Percentiles rank a stretch among this genome's conserved stretches.
Conservation (phyloP, 2,888 invertebrate genomes). For the Drosophila subsilvestris region DNA sequence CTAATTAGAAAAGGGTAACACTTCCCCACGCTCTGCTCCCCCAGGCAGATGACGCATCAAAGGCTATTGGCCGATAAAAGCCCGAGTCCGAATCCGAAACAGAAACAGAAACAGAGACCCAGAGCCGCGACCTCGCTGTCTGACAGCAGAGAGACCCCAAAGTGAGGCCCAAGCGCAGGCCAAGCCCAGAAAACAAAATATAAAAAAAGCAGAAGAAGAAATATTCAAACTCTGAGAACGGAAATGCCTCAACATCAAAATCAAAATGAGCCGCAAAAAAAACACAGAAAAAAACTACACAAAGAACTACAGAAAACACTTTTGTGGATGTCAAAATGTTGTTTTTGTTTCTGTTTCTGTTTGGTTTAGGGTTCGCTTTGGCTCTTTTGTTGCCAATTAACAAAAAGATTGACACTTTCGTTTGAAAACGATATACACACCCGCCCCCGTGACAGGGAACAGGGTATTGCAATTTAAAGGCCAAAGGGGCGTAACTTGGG, state of each 20-base stretch:
- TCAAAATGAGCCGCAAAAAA: conserved; percentile 45
- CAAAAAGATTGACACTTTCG: conserved; percentile 77
- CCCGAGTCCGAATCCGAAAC: conserved; percentile 19
- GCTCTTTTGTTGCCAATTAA: conserved; percentile 71
- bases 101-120: conserved; percentile 12
- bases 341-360: conserved; percentile 20
- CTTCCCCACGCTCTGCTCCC: conserved; percentile 18
- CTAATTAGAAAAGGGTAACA: conserved; percentile 57
- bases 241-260: conserved; percentile 62
- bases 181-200: conserved; percentile 57
- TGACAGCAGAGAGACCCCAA: conserved; percentile 11
- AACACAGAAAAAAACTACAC: conserved; percentile 7
- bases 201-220: conserved; percentile 13
- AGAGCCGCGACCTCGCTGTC: conserved; percentile 2
- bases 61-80: conserved; percentile 73
- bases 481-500: conserved; percentile 8
- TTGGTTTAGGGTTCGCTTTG: conserved; percentile 3
- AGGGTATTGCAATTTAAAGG: conserved; percentile 67
- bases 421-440: conserved; percentile 52
- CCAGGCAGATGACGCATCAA: conserved; percentile 65
- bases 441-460: conserved; percentile 15
- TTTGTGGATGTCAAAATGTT: conserved; percentile 41
- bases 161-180: conserved; percentile 20
- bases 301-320: conserved; percentile 41
- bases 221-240: conserved; percentile 65